Percentiles rank a stretch among this genome's conserved stretches.
Conservation (phyloP, 2,888 invertebrate species). For the Dryobota labecula region DNA sequence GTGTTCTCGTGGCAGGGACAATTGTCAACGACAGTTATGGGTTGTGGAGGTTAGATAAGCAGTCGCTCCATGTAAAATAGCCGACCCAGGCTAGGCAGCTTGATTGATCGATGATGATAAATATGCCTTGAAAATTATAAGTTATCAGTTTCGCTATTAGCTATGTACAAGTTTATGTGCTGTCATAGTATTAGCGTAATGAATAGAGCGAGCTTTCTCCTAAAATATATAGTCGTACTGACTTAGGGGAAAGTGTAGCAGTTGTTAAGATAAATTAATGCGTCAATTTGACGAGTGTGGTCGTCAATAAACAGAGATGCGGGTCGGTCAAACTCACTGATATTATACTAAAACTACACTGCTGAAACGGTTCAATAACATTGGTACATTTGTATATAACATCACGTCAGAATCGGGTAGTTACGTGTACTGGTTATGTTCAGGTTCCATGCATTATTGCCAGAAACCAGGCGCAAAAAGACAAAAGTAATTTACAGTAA, state of each 20-base stretch:
- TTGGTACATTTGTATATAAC: background rate
- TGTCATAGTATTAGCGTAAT: conserved; percentile 49
- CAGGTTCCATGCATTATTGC: background rate
- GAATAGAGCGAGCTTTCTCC: conserved; percentile 72
- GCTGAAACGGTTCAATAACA: background rate
- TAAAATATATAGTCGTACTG: conserved; percentile 73
- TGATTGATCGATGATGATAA: background rate
- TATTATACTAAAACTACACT: conserved; percentile 21
- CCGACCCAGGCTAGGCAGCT: too few species aligned
- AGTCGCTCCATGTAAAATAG: too few species aligned
- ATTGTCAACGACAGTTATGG: too few species aligned
- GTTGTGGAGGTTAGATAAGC: too few species aligned
- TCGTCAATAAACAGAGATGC: conserved; percentile 75
- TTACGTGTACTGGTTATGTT: too few species aligned
- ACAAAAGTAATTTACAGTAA: background rate
- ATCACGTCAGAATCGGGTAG: background rate
- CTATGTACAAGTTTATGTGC: conserved; percentile 38
- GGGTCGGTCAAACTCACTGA: conserved; percentile 62
- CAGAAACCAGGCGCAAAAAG: background rate
- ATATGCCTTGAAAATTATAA: background rate
- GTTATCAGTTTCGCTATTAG: conserved; percentile 2
- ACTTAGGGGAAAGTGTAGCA: conserved; percentile 79
- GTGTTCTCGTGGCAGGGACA: too few species aligned
- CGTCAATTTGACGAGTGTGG: conserved; percentile 75
- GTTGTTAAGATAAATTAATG: conserved; percentile 78